Evolutionary conservation across 30 jellyfish, hydroid and myxozoan species (phyloP).

Genomic region (Aurelia aurita): DNA sequence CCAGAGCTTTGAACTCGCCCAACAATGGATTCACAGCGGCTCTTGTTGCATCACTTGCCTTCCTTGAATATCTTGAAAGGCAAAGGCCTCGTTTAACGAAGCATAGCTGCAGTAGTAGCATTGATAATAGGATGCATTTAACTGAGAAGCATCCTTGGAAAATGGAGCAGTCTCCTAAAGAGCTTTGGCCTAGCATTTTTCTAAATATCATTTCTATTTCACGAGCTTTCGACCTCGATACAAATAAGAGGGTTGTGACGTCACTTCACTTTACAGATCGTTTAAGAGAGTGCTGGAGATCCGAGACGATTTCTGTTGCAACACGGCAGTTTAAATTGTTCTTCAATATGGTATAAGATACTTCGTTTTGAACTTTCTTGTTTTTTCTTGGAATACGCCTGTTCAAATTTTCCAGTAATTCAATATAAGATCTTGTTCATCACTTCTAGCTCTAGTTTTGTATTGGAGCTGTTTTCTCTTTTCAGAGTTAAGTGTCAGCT

Average conservation of each 20-base stretch:
- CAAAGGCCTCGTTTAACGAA: conserved; percentile 39
- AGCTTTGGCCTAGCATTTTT: conserved; percentile 42
- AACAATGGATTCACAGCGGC: conserved; percentile 51
- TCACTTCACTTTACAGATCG: neutral
- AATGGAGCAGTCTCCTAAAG: conserved; percentile 35
- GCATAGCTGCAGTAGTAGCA: conserved; percentile 56
- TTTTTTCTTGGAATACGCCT: no score
- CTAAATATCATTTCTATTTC: conserved; percentile 52
- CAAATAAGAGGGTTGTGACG: neutral
- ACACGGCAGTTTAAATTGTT: neutral
- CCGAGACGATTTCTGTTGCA: no score
- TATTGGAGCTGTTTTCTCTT: no score
- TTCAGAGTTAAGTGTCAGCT: no score
- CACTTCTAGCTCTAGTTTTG: no score
- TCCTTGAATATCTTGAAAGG: conserved; percentile 46
- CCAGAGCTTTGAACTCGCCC: conserved; percentile 39
- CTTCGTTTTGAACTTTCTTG: no score
- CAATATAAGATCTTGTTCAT: no score
- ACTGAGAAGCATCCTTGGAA: conserved; percentile 63
- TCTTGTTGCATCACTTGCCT: conserved; percentile 16
- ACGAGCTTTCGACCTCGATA: conserved; percentile 33
- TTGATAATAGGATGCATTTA: conserved; percentile 65
- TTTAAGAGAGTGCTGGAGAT: neutral
- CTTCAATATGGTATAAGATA: neutral
- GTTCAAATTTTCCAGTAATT: no score